A percentile compares a stretch with the other conserved stretches of the same genome.
phyloP scores from a whole-genome alignment of 2,888 invertebrate genomes.

The Hemithea aestivaria region DNA sequence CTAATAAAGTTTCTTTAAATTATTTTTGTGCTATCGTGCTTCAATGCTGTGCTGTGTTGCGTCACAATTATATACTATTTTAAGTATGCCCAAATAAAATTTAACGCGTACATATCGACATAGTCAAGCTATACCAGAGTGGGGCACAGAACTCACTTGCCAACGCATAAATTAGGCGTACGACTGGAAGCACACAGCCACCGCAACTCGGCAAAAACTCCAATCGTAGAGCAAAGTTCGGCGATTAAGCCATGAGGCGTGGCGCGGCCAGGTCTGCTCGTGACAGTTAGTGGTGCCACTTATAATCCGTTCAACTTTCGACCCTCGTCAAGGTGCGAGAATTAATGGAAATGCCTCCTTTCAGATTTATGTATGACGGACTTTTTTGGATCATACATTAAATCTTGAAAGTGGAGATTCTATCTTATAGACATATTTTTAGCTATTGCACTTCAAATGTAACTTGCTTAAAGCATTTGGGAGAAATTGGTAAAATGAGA shows the following conservation, averaged over 20 bases:
- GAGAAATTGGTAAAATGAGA: too few species aligned
- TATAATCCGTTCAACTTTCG: constrained; percentile 76
- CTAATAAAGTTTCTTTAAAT: too few species aligned
- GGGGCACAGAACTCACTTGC: constrained; percentile 55
- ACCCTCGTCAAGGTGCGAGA: constrained; percentile 75
- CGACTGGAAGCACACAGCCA: constrained; percentile 45
- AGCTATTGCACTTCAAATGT: too few species aligned
- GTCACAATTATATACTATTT: too few species aligned
- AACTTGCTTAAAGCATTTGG: too few species aligned
- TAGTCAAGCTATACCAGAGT: constrained; percentile 26
- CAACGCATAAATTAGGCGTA: constrained; percentile 70
- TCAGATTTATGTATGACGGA: constrained; percentile 60
- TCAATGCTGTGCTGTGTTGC: too few species aligned
- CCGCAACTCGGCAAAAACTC: constrained; percentile 74
- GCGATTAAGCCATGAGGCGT: constrained; percentile 77
- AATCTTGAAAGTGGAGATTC: constrained; percentile 1
- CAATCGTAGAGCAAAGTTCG: constrained; percentile 75
- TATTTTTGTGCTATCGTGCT: too few species aligned
- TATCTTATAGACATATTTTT: too few species aligned
- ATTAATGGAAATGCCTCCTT: constrained; percentile 69
- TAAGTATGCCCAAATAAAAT: too few species aligned
- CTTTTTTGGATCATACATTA: constrained; percentile 28
- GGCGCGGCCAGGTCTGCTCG: constrained; percentile 70
- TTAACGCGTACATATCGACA: constrained; percentile 2
- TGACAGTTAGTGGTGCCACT: constrained; percentile 77